phyloP scores from a whole-genome alignment of 2,888 invertebrate species.

The Aethes cnicana region DNA sequence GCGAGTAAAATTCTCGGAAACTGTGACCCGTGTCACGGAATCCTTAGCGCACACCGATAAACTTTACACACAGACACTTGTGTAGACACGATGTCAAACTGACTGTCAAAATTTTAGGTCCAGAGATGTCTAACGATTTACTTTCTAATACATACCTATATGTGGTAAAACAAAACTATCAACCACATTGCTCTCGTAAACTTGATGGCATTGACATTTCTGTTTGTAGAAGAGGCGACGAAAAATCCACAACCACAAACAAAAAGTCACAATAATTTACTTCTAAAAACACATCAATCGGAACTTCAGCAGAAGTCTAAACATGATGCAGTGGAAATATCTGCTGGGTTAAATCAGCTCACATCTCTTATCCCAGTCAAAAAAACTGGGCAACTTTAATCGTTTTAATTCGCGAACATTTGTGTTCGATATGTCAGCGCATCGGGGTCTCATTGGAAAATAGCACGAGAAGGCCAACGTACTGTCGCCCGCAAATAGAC shows the following conservation, averaged over 20 bases:
- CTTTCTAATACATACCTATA: no score
- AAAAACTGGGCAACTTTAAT: constrained; percentile 3
- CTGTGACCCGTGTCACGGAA: constrained; percentile 82
- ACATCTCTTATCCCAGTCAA: no score
- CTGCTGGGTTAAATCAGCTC: no score
- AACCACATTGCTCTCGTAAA: no score
- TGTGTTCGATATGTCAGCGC: constrained; percentile 55
- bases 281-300: no score
- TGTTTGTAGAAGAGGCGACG: no score
- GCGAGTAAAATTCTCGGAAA: constrained; percentile 80
- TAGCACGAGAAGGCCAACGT: constrained; percentile 74
- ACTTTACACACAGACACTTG: constrained; percentile 43
- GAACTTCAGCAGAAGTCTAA: no score
- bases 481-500: constrained; percentile 71
- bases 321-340: no score
- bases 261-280: neutral
- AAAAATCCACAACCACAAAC: neutral
- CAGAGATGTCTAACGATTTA: no score
- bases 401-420: constrained; percentile 25
- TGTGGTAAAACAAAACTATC: no score
- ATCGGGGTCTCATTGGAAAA: constrained; percentile 63
- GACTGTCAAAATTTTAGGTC: constrained; percentile 15
- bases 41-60: constrained; percentile 70
- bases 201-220: no score
- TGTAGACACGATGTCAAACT: constrained; percentile 19